Evolutionary conservation across 2,888 invertebrate genomes (phyloP).

Genomic region (Scotopteryx bipunctaria): DNA sequence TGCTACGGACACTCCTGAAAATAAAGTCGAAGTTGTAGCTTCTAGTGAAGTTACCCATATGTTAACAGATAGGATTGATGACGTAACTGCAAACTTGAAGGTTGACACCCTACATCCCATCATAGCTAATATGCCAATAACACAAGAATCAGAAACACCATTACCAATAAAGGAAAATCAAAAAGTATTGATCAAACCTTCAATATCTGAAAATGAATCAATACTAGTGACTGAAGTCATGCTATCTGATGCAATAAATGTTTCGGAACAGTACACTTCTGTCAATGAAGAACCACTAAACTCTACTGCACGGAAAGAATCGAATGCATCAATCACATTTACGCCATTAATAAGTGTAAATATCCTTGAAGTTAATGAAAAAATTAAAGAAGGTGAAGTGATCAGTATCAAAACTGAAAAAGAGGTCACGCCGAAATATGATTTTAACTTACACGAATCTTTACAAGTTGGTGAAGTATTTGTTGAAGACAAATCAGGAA

Average conservation of each 20-base stretch:
- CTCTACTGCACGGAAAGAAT: constrained; percentile 71
- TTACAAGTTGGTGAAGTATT: constrained; percentile 87
- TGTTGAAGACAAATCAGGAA: constrained; percentile 88
- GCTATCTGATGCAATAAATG: constrained; percentile 86
- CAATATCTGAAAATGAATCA: constrained; percentile 60
- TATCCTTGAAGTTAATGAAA: constrained; percentile 86
- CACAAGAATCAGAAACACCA: constrained; percentile 64
- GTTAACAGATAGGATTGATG: constrained; percentile 48
- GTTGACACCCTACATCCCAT: constrained; percentile 79
- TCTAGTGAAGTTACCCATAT: constrained; percentile 68
- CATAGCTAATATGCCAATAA: constrained; percentile 64
- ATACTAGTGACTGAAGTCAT: constrained; percentile 75
- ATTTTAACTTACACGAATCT: constrained; percentile 85
- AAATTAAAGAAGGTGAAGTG: constrained; percentile 83
- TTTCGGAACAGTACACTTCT: constrained; percentile 84
- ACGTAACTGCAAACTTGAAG: constrained; percentile 72
- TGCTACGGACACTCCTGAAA: constrained; percentile 70
- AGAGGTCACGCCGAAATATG: constrained; percentile 82
- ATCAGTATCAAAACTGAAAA: constrained; percentile 69
- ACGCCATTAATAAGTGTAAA: constrained; percentile 85
- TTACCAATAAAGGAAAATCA: constrained; percentile 55
- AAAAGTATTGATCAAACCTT: constrained; percentile 53
- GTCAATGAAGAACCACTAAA: constrained; percentile 85
- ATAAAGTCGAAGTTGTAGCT: constrained; percentile 77
- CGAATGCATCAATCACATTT: constrained; percentile 82